Evolutionary conservation across 2,113 vertebrate genomes (phyloP).

Genomic region (Hippocampus barbouri): DNA sequence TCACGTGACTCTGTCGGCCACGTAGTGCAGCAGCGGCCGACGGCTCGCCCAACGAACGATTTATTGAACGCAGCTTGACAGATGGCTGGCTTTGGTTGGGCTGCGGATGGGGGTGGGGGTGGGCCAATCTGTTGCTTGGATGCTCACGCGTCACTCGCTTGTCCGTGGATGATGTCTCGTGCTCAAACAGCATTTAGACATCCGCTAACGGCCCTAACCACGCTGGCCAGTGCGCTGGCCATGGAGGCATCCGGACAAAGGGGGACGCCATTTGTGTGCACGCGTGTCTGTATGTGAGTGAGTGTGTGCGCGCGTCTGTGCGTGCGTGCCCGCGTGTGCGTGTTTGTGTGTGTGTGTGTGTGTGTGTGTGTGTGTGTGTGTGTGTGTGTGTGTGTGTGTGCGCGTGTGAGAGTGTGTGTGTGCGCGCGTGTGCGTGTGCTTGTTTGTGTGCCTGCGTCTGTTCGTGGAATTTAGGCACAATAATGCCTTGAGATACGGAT

Average conservation of each 20-base stretch:
- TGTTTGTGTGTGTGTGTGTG: too few relatives aligned
- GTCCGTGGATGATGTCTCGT: slow-evolving; percentile 55
- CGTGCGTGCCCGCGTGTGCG: too few relatives aligned
- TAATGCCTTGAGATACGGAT: too few relatives aligned
- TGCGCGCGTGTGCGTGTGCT: background rate
- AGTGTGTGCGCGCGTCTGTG: too few relatives aligned
- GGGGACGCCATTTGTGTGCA: slow-evolving; percentile 21
- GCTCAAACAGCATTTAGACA: slow-evolving; percentile 64
- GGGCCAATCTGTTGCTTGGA: slow-evolving; percentile 70
- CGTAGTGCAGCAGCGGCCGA: slow-evolving; percentile 38
- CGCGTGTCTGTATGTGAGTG: background rate
- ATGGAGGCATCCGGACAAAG: slow-evolving; percentile 29
- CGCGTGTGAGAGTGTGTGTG: too few relatives aligned
- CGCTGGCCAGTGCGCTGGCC: slow-evolving; percentile 38
- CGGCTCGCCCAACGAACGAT: slow-evolving; percentile 60
- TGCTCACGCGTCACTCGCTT: slow-evolving; percentile 62
- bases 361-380: background rate
- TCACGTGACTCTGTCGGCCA: slow-evolving; percentile 42
- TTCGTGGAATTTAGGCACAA: too few relatives aligned
- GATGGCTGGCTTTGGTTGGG: slow-evolving; percentile 65
- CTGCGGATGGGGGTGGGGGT: slow-evolving; percentile 9
- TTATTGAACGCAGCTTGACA: slow-evolving; percentile 60
- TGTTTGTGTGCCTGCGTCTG: too few relatives aligned
- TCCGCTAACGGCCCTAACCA: slow-evolving; percentile 49
- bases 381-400: too few relatives aligned